Evolutionary conservation across 2,888 invertebrate genomes (phyloP).

Genomic region (Linyphia triangularis): DNA sequence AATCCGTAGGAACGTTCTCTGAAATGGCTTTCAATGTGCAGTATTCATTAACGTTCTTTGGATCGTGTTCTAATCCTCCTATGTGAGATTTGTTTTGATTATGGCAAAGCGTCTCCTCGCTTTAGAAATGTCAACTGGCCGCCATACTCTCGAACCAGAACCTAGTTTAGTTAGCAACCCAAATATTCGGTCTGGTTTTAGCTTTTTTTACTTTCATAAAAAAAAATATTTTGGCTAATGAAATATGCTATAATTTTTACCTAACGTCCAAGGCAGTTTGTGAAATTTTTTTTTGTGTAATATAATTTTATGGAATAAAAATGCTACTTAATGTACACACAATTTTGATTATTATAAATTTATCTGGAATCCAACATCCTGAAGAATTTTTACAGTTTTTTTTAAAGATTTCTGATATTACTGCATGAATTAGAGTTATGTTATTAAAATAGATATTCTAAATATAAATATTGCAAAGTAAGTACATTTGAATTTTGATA

Average conservation of each 20-base stretch:
- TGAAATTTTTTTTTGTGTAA: neutral
- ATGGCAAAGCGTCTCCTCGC: constrained; percentile 25
- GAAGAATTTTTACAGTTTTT: no score
- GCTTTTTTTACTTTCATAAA: neutral
- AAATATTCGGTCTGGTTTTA: neutral
- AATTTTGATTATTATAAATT: no score
- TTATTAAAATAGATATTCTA: no score
- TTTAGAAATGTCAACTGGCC: constrained; percentile 59
- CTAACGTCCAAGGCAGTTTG: neutral
- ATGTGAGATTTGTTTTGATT: neutral
- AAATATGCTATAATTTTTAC: neutral
- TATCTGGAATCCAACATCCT: no score
- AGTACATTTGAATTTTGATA: no score
- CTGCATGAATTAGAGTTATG: no score
- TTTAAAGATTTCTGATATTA: no score
- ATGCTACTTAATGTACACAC: neutral
- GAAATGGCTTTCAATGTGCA: neutral
- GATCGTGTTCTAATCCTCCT: neutral
- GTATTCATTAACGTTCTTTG: neutral
- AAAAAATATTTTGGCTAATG: neutral
- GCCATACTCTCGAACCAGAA: constrained; percentile 74
- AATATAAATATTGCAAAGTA: no score
- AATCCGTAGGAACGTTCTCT: neutral
- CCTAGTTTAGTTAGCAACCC: neutral
- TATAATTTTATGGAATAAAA: neutral